Conservation (phyloP, 2,888 invertebrate species). For the Gibbula magus region DNA sequence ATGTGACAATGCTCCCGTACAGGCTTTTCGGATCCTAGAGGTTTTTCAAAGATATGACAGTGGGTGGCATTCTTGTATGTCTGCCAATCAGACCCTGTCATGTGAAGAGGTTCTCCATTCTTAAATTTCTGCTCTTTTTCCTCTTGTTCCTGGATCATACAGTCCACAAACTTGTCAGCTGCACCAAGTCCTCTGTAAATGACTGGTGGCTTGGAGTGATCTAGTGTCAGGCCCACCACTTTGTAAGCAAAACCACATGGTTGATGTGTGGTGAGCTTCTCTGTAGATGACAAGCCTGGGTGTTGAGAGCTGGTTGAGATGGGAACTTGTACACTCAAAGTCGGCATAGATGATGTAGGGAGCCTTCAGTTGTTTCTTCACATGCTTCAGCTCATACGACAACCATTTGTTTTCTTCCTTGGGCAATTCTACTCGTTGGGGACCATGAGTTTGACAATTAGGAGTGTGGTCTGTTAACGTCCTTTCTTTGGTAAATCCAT, state of each 20-base stretch:
- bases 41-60: conserved; percentile 19
- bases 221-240: background rate
- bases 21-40: background rate
- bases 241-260: too few relatives aligned
- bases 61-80: conserved; percentile 18
- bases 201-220: too few relatives aligned
- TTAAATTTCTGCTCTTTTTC: background rate
- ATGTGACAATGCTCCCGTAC: conserved; percentile 32
- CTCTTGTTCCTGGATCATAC: conserved; percentile 15
- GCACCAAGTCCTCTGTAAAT: conserved; percentile 20
- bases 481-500: too few relatives aligned
- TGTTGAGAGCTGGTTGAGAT: conserved; percentile 12
- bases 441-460: conserved; percentile 17
- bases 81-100: conserved; percentile 21
- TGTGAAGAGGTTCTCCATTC: background rate
- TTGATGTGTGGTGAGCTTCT: too few relatives aligned
- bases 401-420: conserved; percentile 26
- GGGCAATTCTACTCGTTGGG: conserved; percentile 23
- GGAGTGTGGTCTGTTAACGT: too few relatives aligned
- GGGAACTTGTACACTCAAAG: conserved; percentile 14
- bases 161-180: conserved; percentile 13
- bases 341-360: conserved; percentile 29
- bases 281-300: background rate
- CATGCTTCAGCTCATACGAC: conserved; percentile 8
- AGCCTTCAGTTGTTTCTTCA: conserved; percentile 28